These are phyloP conservation scores for Calephelis virginiensis DNA, from an alignment of 1,140 invertebrate species.

Conservation along the genomic window DNA sequence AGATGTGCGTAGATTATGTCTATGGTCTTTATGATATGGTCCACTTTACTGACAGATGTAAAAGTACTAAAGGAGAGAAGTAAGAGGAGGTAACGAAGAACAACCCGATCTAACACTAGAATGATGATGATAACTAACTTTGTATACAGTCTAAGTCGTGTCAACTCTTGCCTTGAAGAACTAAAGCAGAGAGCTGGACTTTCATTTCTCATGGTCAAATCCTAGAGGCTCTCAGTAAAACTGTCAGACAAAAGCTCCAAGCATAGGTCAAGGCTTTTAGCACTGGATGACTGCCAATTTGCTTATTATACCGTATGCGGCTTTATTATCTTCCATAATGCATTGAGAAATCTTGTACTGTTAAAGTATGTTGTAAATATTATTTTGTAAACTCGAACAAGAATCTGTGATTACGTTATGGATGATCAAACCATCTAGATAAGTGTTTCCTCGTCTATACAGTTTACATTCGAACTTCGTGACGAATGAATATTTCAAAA, in stretches of 20 bases:
- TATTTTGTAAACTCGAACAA: not conserved
- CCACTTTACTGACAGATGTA: no score
- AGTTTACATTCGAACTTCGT: no score
- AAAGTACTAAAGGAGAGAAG: no score
- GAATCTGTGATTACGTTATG: no score
- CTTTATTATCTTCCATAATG: constrained; percentile 27
- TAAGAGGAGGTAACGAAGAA: no score
- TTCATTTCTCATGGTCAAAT: constrained; percentile 37
- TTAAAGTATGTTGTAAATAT: constrained; percentile 4
- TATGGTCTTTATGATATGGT: no score
- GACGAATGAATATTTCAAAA: no score
- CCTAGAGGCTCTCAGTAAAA: constrained; percentile 26
- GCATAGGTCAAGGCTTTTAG: constrained; percentile 43
- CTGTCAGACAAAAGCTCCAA: constrained; percentile 38
- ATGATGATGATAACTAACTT: not conserved
- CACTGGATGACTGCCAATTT: constrained; percentile 42
- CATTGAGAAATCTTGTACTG: constrained; percentile 15
- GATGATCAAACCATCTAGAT: no score
- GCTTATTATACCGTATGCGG: constrained; percentile 25
- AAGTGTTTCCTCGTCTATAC: no score
- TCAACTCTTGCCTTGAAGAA: constrained; percentile 18
- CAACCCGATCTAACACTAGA: no score
- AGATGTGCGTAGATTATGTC: no score
- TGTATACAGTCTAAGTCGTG: not conserved
- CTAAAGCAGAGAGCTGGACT: constrained; percentile 17